Percentiles rank a stretch among this genome's conserved stretches.
These are phyloP conservation scores for Nothobranchius kuhntae DNA, from an alignment of 2,113 vertebrate species.

Conservation along the genomic window DNA sequence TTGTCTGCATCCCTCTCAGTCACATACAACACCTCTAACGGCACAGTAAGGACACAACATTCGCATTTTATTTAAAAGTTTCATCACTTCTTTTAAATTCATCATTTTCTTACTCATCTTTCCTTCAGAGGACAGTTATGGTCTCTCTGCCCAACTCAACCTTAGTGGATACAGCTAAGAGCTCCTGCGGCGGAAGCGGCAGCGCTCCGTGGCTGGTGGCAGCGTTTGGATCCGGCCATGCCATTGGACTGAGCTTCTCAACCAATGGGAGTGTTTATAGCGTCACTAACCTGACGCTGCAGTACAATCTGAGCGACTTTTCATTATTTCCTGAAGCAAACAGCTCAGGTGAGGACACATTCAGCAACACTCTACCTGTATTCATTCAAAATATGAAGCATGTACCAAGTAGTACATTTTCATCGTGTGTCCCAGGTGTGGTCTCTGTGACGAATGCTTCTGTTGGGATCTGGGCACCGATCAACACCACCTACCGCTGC, in stretches of 20 bases:
- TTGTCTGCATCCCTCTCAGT: conserved; percentile 83
- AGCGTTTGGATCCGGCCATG: conserved; percentile 80
- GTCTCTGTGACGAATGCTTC: conserved; percentile 50
- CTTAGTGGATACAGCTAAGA: conserved; percentile 62
- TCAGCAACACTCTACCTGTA: not conserved
- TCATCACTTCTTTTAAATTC: not conserved
- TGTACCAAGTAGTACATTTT: no score
- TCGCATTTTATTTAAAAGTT: not conserved
- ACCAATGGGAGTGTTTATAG: conserved; percentile 71
- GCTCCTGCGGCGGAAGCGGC: conserved; percentile 77
- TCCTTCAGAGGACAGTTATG: conserved; percentile 61
- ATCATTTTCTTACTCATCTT: not conserved
- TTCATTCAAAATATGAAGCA: not conserved
- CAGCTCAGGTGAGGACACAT: conserved; percentile 76
- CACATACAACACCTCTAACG: conserved; percentile 72
- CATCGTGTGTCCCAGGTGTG: conserved; percentile 45
- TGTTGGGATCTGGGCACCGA: conserved; percentile 75
- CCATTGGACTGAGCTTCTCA: conserved; percentile 81
- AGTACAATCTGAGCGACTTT: conserved; percentile 86
- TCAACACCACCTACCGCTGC: conserved; percentile 87
- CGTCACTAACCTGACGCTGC: conserved; percentile 78
- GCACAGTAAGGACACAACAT: conserved; percentile 50
- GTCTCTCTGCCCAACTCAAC: conserved; percentile 79
- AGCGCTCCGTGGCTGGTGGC: conserved; percentile 70
- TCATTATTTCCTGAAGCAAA: conserved; percentile 79